A percentile compares a stretch with the other conserved stretches of the same genome.
These are phyloP conservation scores for Porites rus DNA, from an alignment of 92 coral and sea anemone genomes.

Conservation along the genomic window DNA sequence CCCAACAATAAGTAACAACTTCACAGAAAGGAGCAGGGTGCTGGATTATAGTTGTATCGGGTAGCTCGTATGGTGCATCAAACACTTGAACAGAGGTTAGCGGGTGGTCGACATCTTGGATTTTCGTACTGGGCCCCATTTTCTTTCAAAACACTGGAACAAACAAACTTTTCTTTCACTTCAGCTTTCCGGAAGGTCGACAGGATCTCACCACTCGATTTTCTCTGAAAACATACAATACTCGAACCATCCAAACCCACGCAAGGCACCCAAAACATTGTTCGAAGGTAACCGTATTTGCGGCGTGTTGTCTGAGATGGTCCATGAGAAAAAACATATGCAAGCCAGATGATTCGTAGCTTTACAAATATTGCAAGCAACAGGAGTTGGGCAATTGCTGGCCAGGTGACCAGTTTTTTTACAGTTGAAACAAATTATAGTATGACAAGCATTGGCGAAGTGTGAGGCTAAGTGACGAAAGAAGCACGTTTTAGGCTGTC, in stretches of 20 bases:
- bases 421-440: slow-evolving; percentile 18
- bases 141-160: background rate
- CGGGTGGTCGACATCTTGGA: slow-evolving; percentile 23
- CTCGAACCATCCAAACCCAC: too few relatives aligned
- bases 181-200: background rate
- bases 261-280: too few relatives aligned
- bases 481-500: slow-evolving; percentile 13
- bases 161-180: background rate
- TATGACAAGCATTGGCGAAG: slow-evolving; percentile 4
- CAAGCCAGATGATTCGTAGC: background rate
- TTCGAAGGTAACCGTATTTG: too few relatives aligned
- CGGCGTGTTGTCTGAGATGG: too few relatives aligned
- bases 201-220: background rate
- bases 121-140: background rate
- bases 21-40: background rate
- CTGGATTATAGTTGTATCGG: slow-evolving; percentile 2
- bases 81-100: background rate
- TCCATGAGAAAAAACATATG: background rate
- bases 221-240: background rate
- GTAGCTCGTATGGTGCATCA: slow-evolving; percentile 31
- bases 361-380: background rate
- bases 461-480: slow-evolving; percentile 32
- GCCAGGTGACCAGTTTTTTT: slow-evolving; percentile 22
- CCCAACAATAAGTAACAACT: background rate
- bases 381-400: background rate